phyloP scores from a whole-genome alignment of 1,140 invertebrate genomes.

The Reticulitermes speratus region DNA sequence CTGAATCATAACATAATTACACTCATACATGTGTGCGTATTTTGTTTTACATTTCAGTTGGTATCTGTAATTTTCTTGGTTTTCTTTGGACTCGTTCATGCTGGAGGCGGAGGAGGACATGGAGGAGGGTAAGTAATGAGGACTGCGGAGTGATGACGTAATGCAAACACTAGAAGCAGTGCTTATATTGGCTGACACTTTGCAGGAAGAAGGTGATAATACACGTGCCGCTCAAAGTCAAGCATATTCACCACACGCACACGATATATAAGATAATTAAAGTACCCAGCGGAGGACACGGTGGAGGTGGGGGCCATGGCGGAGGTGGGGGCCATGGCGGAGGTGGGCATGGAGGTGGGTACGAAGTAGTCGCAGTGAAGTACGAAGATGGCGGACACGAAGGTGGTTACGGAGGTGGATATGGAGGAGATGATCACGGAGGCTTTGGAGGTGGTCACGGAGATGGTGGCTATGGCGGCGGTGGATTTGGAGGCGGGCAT shows the following conservation, averaged over 20 bases:
- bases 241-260: constrained; percentile 48
- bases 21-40: too few species aligned
- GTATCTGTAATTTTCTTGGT: constrained; percentile 2
- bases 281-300: constrained; percentile 40
- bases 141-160: background rate
- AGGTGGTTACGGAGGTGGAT: constrained; percentile 16
- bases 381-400: constrained; percentile 22
- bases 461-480: background rate
- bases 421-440: background rate
- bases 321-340: constrained; percentile 41
- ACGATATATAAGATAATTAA: constrained; percentile 47
- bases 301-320: constrained; percentile 42
- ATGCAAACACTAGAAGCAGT: background rate
- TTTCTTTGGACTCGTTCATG: constrained; percentile 20
- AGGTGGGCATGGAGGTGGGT: constrained; percentile 32
- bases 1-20: too few species aligned
- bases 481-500: background rate
- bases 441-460: constrained; percentile 24
- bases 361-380: constrained; percentile 18
- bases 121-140: constrained; percentile 26
- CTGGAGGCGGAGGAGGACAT: constrained; percentile 24
- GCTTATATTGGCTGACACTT: constrained; percentile 9
- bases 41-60: constrained; percentile 21
- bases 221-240: constrained; percentile 49
- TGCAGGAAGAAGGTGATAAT: constrained; percentile 44